Evolutionary conservation across 2,888 invertebrate genomes (phyloP), one percentile per base, ranked within the genome.

Genomic region (Hylaea fasciaria): DNA sequence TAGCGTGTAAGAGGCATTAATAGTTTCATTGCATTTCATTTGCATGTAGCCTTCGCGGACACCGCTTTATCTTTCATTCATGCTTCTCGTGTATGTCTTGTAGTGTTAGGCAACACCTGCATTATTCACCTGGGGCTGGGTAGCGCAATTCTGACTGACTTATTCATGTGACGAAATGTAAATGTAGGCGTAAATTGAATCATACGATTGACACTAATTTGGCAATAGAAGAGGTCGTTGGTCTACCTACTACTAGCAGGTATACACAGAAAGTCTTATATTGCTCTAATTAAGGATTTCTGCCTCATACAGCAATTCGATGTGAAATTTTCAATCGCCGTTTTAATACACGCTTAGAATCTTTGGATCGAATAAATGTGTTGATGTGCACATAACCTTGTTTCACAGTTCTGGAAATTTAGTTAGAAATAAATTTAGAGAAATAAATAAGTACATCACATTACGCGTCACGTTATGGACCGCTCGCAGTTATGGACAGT

Each of bases 11-110:
- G 45, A 32, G 46, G 28, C 55, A 56, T 56, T 61, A 50, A 53
- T 14, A 47, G 59, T 39, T 59, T 48, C 22, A 49, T 49, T 56
- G 56, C 39, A 49, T 51, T 60, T 55, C 13, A 55, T 60, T 55
- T 56, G 56, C 61, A 62, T 52, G 56, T 44, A 52, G 17, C 61
- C 61, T 62, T 62, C 61, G 48, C 39, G 3, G n/a, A 32, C 32
- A 3, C 22, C 3, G 5, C 22, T 22, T 2, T 55, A 52, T 56
- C 40, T 56, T 39, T 52, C 61, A 62, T 57, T 62, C 61, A 62
- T 53, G 56, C 52, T 50, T 60, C 60, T 49, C 46, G n/a, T 55
- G 46, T 51, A 50, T 41, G 1, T 14, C 32, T 44, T 44, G 39
- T 17, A 45, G 22, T n/a, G n/a, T 55, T 60, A 50, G 45, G 54